Percentiles rank a stretch among this genome's conserved stretches.
phyloP scores from a whole-genome alignment of 2,888 invertebrate genomes.

The Polylopha cassiicola region DNA sequence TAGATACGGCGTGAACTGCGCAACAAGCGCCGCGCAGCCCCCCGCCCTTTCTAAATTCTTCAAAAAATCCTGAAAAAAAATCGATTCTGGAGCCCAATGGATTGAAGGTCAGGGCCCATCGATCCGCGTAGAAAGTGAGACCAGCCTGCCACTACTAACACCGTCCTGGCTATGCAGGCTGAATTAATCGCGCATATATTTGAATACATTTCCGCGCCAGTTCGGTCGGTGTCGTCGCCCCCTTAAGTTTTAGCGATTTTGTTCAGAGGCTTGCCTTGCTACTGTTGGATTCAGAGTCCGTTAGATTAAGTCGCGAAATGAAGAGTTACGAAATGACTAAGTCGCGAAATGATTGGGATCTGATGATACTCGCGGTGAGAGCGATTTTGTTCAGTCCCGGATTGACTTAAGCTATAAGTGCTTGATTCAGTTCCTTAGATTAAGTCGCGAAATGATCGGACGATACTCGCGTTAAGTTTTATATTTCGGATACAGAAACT shows the following conservation, averaged over 20 bases:
- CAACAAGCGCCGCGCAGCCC: too few species aligned
- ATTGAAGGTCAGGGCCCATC: conserved; percentile 77
- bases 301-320: too few species aligned
- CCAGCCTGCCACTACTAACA: conserved; percentile 75
- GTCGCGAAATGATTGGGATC: too few species aligned
- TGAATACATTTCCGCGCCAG: conserved; percentile 72
- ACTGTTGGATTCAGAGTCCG: conserved; percentile 23
- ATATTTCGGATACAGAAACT: too few species aligned
- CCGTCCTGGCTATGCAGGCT: conserved; percentile 77
- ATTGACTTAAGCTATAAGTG: too few species aligned
- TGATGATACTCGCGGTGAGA: too few species aligned
- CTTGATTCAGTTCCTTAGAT: too few species aligned
- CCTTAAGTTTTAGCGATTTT: conserved; percentile 73
- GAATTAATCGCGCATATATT: conserved; percentile 79
- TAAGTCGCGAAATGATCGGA: too few species aligned
- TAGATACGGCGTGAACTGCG: too few species aligned
- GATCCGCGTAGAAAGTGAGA: conserved; percentile 77
- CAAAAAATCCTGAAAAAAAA: conserved; percentile 42
- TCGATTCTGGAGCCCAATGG: conserved; percentile 65
- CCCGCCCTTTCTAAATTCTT: neutral
- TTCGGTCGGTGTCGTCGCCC: conserved; percentile 71
- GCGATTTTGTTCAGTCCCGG: too few species aligned
- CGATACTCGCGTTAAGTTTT: too few species aligned
- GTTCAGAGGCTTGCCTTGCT: conserved; percentile 37
- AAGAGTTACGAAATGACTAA: too few species aligned